Percentiles rank a stretch among this genome's conserved stretches.
These are phyloP conservation scores for Selenia dentaria DNA, from an alignment of 2,888 invertebrate species.

Conservation along the genomic window DNA sequence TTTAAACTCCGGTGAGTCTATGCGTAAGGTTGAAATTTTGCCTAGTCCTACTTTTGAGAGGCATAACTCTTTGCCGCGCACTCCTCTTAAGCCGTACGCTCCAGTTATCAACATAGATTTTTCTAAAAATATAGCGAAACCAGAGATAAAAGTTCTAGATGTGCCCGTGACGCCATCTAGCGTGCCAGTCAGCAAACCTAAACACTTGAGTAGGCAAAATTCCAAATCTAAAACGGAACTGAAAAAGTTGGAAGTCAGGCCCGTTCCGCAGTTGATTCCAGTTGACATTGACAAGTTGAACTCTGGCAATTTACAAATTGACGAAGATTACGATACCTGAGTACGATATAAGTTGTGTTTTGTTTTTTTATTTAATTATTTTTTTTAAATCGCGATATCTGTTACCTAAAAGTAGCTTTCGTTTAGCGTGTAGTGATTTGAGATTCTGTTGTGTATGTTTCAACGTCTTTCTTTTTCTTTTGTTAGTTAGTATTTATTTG, in stretches of 20 bases:
- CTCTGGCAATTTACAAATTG: constrained; percentile 74
- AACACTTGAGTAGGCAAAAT: constrained; percentile 57
- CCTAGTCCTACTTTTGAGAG: constrained; percentile 43
- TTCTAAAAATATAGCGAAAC: constrained; percentile 62
- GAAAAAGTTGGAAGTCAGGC: constrained; percentile 55
- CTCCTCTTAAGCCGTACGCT: constrained; percentile 47
- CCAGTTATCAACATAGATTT: constrained; percentile 77
- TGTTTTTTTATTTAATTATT: constrained; percentile 48
- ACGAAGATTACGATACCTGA: constrained; percentile 84
- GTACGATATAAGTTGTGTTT: constrained; percentile 44
- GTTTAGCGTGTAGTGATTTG: constrained; percentile 33
- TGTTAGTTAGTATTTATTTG: constrained; percentile 21
- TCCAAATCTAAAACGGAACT: constrained; percentile 58
- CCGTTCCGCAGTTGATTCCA: constrained; percentile 38
- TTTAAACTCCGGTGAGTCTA: constrained; percentile 45
- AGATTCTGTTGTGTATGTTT: constrained; percentile 30
- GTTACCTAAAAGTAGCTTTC: constrained; percentile 31
- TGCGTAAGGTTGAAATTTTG: constrained; percentile 48
- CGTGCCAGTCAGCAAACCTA: constrained; percentile 34
- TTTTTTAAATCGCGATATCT: constrained; percentile 47
- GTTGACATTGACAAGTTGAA: constrained; percentile 67
- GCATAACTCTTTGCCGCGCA: constrained; percentile 29
- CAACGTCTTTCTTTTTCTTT: constrained; percentile 28
- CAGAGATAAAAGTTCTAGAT: constrained; percentile 73
- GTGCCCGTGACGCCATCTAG: constrained; percentile 45